These are phyloP conservation scores for Etheostoma nigrum DNA, from an alignment of 2,797 vertebrate genomes.

Conservation along the genomic window DNA sequence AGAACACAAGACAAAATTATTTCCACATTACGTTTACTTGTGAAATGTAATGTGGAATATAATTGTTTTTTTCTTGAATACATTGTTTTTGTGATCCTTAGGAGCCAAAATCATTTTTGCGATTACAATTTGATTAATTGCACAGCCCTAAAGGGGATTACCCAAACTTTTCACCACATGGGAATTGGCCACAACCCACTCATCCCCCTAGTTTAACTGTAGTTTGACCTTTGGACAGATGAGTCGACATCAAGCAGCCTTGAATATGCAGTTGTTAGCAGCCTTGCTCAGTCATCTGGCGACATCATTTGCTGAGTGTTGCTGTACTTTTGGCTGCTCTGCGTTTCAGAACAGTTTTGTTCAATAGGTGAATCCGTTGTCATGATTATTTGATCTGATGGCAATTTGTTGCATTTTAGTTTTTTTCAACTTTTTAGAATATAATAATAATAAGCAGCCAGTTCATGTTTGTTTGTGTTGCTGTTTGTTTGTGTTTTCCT, in stretches of 20 bases:
- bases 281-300: constrained; percentile 36
- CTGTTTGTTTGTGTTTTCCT: background rate
- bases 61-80: too few relatives aligned
- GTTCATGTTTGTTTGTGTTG: background rate
- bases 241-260: constrained; percentile 46
- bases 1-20: too few relatives aligned
- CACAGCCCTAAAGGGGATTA: background rate
- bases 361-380: constrained; percentile 45
- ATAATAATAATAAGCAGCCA: too few relatives aligned
- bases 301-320: constrained; percentile 26
- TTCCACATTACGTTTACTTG: too few relatives aligned
- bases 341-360: constrained; percentile 24
- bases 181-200: constrained; percentile 29
- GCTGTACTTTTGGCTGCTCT: constrained; percentile 23
- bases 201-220: constrained; percentile 10
- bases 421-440: background rate
- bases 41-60: too few relatives aligned
- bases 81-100: too few relatives aligned
- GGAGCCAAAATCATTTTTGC: too few relatives aligned
- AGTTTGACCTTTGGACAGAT: constrained; percentile 67
- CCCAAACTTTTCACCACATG: background rate
- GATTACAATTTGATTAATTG: too few relatives aligned
- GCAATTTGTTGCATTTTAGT: background rate
- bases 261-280: constrained; percentile 16
- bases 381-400: background rate